Conservation (phyloP, 2,888 invertebrate genomes). For the Drosophila macrospina region DNA sequence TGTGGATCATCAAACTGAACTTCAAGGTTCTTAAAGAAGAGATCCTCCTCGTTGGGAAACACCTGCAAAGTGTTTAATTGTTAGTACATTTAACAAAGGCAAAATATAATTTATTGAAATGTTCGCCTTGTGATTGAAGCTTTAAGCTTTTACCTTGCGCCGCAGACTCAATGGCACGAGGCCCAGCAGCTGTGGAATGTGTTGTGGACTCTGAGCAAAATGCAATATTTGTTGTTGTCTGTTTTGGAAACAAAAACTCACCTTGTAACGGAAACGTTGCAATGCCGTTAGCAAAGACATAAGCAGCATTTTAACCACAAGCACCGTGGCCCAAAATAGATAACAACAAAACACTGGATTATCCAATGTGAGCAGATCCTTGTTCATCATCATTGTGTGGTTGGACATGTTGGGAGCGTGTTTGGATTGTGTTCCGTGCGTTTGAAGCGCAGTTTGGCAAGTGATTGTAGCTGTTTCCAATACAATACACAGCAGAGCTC, state of each 20-base stretch:
- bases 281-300: conserved; percentile 85
- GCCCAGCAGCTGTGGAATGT: conserved; percentile 71
- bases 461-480: conserved; percentile 16
- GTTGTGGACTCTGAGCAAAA: conserved; percentile 3
- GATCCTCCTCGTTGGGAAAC: conserved; percentile 87
- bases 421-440: conserved; percentile 17
- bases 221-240: too few species aligned
- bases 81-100: neutral
- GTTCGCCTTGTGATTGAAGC: neutral
- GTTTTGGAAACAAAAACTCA: conserved; percentile 54
- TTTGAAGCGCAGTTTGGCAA: conserved; percentile 30
- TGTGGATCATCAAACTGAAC: conserved; percentile 85
- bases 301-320: conserved; percentile 85
- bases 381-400: conserved; percentile 1
- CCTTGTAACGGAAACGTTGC: conserved; percentile 85
- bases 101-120: neutral
- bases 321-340: conserved; percentile 84
- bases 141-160: conserved; percentile 65
- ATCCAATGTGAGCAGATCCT: conserved; percentile 73
- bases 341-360: conserved; percentile 85
- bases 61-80: conserved; percentile 82
- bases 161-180: conserved; percentile 66
- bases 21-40: conserved; percentile 81
- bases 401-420: conserved; percentile 23
- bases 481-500: neutral